These are phyloP conservation scores for Caenorhabditis inopinata DNA, from an alignment of 1,140 invertebrate genomes.

Conservation along the genomic window DNA sequence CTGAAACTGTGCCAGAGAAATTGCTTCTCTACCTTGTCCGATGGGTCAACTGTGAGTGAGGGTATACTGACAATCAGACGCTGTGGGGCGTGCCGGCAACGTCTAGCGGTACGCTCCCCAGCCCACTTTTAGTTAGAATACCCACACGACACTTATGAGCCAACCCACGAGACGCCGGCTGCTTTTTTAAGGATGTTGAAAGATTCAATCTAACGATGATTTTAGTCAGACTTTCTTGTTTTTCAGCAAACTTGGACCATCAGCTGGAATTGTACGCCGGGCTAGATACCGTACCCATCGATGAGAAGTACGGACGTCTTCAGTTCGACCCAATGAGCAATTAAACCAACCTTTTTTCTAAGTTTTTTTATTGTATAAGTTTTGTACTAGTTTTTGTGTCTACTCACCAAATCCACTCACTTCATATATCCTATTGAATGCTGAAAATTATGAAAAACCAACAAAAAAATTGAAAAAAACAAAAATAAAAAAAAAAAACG, in stretches of 20 bases:
- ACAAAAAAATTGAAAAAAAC: not conserved
- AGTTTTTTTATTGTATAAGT: not conserved
- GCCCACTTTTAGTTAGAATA: too few relatives aligned
- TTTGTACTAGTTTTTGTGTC: too few relatives aligned
- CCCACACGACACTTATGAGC: too few relatives aligned
- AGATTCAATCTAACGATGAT: too few relatives aligned
- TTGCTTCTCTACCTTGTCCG: not conserved
- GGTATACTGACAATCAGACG: not conserved
- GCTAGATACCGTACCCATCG: not conserved
- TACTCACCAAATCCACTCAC: not conserved
- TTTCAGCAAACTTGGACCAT: slow-evolving; percentile 22
- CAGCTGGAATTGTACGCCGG: slow-evolving; percentile 4
- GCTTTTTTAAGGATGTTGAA: too few relatives aligned
- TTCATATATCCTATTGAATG: not conserved
- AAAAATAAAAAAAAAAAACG: not conserved
- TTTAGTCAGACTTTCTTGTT: too few relatives aligned
- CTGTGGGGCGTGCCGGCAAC: too few relatives aligned
- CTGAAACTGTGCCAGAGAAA: not conserved
- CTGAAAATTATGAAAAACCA: not conserved
- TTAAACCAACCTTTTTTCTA: not conserved
- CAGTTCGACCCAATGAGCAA: not conserved
- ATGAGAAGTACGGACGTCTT: slow-evolving; percentile 3
- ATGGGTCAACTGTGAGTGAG: not conserved
- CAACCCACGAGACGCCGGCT: too few relatives aligned
- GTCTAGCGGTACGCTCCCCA: too few relatives aligned